Conservation (phyloP, 2,113 vertebrate genomes). For the Gymnogyps californianus region DNA sequence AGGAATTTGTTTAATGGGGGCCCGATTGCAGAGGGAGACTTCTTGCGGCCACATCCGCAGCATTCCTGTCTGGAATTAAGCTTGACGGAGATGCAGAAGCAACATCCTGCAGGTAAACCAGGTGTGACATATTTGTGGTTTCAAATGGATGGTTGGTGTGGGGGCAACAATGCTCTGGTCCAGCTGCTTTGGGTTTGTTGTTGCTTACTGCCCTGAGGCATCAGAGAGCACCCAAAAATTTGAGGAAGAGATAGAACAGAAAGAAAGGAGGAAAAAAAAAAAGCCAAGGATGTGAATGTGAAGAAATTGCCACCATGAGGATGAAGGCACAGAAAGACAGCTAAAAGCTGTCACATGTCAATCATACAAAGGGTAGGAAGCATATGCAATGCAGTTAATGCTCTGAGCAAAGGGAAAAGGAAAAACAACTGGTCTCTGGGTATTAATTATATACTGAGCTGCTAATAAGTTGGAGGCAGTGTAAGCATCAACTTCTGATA, state of each 20-base stretch:
- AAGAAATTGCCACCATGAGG: background rate
- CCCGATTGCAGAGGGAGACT: background rate
- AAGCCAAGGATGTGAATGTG: background rate
- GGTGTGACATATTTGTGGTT: background rate
- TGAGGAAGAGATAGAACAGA: background rate
- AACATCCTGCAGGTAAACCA: background rate
- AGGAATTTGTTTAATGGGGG: background rate
- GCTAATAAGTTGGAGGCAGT: conserved; percentile 22
- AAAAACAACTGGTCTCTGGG: conserved; percentile 11
- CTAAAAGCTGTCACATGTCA: conserved; percentile 52
- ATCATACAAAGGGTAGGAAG: conserved; percentile 53
- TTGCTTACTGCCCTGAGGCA: background rate
- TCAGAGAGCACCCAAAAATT: background rate
- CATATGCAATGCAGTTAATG: conserved; percentile 24
- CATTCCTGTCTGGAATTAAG: background rate
- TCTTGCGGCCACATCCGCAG: background rate
- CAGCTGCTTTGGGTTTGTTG: background rate
- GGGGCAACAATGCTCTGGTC: background rate
- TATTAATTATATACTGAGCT: conserved; percentile 50
- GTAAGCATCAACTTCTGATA: background rate
- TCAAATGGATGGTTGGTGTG: background rate
- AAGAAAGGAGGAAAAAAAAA: background rate
- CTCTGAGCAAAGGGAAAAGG: background rate
- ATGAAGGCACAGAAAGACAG: conserved; percentile 11
- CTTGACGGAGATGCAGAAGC: background rate